Evolutionary conservation across 2,113 vertebrate genomes (phyloP).

Genomic region (Pseudonaja textilis): DNA sequence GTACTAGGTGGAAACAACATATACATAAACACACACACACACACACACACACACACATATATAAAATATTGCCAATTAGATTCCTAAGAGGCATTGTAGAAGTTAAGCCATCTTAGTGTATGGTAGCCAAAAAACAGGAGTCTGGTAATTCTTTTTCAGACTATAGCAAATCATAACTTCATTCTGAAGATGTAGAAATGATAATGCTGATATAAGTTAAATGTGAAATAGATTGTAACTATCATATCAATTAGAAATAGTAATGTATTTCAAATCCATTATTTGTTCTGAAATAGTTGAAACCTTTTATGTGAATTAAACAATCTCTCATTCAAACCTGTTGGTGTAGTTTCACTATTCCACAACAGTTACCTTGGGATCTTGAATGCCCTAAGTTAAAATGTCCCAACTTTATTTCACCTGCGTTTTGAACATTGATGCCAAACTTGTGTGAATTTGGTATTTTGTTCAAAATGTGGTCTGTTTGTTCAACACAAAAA

Average conservation of each 20-base stretch:
- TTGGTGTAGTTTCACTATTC: background rate
- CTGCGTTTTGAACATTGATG: background rate
- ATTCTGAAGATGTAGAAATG: background rate
- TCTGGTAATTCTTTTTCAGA: background rate
- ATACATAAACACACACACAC: no score
- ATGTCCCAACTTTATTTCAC: background rate
- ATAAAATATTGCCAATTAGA: background rate
- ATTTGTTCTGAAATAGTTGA: background rate
- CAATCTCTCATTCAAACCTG: background rate
- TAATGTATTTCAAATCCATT: background rate
- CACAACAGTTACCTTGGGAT: background rate
- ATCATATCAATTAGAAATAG: background rate
- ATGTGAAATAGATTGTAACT: background rate
- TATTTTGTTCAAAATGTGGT: background rate
- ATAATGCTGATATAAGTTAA: background rate
- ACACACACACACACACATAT: no score
- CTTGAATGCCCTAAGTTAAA: background rate
- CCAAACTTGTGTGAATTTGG: background rate
- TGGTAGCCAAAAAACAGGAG: background rate
- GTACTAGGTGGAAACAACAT: no score
- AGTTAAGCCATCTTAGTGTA: background rate
- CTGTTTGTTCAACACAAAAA: background rate
- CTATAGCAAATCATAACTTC: background rate
- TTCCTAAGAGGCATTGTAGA: background rate
- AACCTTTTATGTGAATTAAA: background rate